phyloP scores from a whole-genome alignment of 2,113 vertebrate genomes.

The Clarias magur region DNA sequence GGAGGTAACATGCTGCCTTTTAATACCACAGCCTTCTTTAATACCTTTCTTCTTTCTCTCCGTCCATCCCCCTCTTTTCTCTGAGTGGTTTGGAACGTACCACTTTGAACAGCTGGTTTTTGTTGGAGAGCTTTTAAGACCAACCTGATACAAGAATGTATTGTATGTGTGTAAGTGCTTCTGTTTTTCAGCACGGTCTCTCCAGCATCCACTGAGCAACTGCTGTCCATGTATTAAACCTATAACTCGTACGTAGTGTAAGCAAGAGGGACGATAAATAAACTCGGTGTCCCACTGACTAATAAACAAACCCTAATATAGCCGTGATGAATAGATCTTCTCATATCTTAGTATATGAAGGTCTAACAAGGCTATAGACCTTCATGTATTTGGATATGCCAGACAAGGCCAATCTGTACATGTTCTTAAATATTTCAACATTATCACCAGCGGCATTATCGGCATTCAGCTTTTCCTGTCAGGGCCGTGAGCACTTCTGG shows the following conservation, averaged over 20 bases:
- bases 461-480: too few relatives aligned
- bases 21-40: neutral
- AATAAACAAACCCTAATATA: neutral
- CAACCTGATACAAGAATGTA: neutral
- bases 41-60: neutral
- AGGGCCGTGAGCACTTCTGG: neutral
- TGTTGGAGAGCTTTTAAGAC: slow-evolving; percentile 9
- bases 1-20: slow-evolving; percentile 78
- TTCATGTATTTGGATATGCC: too few relatives aligned
- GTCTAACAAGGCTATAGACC: neutral
- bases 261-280: slow-evolving; percentile 9
- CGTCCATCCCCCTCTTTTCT: neutral
- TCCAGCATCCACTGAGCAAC: neutral
- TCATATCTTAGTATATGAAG: neutral
- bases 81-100: neutral
- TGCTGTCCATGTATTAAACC: neutral
- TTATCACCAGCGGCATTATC: neutral
- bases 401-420: neutral
- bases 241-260: slow-evolving; percentile 13
- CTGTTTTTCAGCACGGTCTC: neutral
- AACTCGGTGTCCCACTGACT: neutral
- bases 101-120: slow-evolving; percentile 19
- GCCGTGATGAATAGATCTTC: neutral
- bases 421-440: neutral
- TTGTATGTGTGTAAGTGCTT: neutral